Conservation (phyloP, 1,140 invertebrate species). For the Telenomus remus region DNA sequence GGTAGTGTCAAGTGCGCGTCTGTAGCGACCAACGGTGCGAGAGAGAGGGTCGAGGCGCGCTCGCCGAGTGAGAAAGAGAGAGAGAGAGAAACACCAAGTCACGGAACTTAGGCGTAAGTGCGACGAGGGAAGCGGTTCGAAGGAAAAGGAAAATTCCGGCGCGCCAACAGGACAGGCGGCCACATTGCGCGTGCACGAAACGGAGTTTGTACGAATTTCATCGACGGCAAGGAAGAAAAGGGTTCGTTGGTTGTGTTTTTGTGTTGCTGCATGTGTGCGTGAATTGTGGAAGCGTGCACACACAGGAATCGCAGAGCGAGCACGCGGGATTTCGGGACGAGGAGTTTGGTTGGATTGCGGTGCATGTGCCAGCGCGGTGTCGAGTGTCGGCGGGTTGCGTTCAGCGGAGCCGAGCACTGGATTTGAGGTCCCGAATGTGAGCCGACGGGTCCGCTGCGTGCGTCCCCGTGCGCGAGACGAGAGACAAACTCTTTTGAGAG, state of each 20-base stretch:
- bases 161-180: slow-evolving; percentile 22
- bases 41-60: slow-evolving; percentile 13
- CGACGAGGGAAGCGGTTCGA: slow-evolving; percentile 7
- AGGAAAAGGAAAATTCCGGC: slow-evolving; percentile 31
- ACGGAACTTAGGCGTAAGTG: slow-evolving; percentile 11
- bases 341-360: too few relatives aligned
- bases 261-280: neutral
- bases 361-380: slow-evolving; percentile 1
- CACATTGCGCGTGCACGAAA: slow-evolving; percentile 35
- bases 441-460: slow-evolving; percentile 29
- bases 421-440: slow-evolving; percentile 23
- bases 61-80: slow-evolving; percentile 26
- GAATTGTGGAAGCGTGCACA: neutral
- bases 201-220: neutral
- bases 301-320: too few relatives aligned
- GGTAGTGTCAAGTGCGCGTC: slow-evolving; percentile 55
- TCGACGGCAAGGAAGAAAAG: too few relatives aligned
- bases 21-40: slow-evolving; percentile 40
- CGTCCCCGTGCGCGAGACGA: slow-evolving; percentile 12
- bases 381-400: slow-evolving; percentile 1
- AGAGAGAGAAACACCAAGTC: slow-evolving; percentile 6
- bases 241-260: too few relatives aligned
- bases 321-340: too few relatives aligned
- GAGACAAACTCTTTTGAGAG: neutral
- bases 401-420: slow-evolving; percentile 1